Base-by-base conservation (phyloP, 1,140 invertebrate genomes). In the Drepana arcuata region DNA sequence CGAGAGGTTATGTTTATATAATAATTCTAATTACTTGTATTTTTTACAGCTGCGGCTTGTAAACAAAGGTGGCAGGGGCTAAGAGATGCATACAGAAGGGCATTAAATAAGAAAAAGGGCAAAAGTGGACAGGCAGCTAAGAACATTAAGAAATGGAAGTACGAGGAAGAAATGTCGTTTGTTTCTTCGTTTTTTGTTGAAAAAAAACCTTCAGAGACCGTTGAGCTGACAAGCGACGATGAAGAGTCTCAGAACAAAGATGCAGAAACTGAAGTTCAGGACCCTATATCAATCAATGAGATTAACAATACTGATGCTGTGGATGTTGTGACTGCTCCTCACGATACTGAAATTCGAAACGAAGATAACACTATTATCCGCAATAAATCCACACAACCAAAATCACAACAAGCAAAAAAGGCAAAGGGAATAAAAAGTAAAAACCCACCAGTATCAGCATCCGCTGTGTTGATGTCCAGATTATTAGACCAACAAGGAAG, bases 81-180 rank as follows among this genome's bases (percentile, higher is more conserved):
- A 12, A 47, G 48, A 35, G 52, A 60, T 30, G 40, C 48, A 25
- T 56, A 48, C 24, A 48, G 51, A 33, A 45, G 49, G 31, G 44
- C 54, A 23, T 33, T 57, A 16, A 62, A 54, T 43, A 61, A 56
- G 21, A 48, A 38, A 49, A 62, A 57, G 48, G 34, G 39, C 1
- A 48, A 57, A 57, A 46, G 34, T 35, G 47, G 41, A 29, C 23
- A 49, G 23, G 44, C 45, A 42, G 43, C 41, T 2, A 59, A 56
- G 14, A 43, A 45, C 2, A 54, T 48, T 14, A 64, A 60, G 23
- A 18, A 18, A 34, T 59, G 54, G 55, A 65, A 62, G 27, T 65
- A 58, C 16, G 61, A 65, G 24, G 24, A 46, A 13, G 56, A 65
- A 41, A 65, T 61, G 57, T 10, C 53, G 2, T 64, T 64, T 45